A percentile compares a stretch with the other conserved stretches of the same genome.
phyloP scores from a whole-genome alignment of 2,113 vertebrate genomes.

The Rhea americana region DNA sequence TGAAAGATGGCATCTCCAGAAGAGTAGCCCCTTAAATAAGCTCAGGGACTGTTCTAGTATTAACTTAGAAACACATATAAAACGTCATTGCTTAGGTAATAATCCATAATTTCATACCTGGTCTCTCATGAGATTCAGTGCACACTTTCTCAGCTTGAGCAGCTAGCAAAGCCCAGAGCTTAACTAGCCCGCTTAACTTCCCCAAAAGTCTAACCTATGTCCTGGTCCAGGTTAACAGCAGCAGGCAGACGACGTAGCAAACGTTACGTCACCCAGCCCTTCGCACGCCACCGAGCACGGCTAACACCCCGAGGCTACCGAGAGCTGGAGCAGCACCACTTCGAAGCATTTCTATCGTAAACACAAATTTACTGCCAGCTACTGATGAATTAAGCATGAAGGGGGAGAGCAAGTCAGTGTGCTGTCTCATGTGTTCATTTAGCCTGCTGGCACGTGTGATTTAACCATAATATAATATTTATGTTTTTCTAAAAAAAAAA shows the following conservation, averaged over 20 bases:
- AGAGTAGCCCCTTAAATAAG: background rate
- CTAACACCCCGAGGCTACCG: background rate
- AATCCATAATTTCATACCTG: background rate
- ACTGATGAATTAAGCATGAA: background rate
- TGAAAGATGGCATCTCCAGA: background rate
- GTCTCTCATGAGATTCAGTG: background rate
- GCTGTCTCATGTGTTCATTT: background rate
- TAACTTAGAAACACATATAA: background rate
- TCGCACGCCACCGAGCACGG: rapidly evolving
- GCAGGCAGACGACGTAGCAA: background rate
- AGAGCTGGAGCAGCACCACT: background rate
- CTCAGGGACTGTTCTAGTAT: background rate
- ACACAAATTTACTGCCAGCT: background rate
- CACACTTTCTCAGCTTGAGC: background rate
- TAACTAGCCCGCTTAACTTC: background rate
- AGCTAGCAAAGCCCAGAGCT: background rate
- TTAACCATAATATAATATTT: background rate
- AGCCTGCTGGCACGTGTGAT: background rate
- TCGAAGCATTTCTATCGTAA: background rate
- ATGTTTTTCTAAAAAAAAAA: background rate
- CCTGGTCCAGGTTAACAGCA: background rate
- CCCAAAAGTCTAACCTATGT: background rate
- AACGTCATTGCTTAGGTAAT: background rate
- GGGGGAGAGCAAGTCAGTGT: background rate
- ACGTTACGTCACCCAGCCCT: background rate